Percentiles rank a stretch among this genome's conserved stretches.
phyloP scores from a whole-genome alignment of 2,797 vertebrate genomes.

The Syndactyla subalaris region DNA sequence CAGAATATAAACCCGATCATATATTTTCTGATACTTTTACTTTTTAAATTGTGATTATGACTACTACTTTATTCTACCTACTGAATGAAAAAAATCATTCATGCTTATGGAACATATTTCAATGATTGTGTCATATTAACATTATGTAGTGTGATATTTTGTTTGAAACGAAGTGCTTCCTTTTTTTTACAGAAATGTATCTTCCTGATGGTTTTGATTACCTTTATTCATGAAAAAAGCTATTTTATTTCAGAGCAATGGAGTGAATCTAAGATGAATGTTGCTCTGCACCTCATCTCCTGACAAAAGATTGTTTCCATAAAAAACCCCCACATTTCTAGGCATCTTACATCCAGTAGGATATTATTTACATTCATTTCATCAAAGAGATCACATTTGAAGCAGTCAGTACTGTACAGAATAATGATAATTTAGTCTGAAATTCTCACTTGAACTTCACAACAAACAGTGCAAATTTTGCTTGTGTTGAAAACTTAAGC shows the following conservation, averaged over 20 bases:
- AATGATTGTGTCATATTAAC: not conserved
- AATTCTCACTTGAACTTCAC: not conserved
- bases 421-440: not conserved
- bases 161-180: not conserved
- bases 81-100: not conserved
- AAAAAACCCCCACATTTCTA: not conserved
- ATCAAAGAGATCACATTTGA: not conserved
- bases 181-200: not conserved
- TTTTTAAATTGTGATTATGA: not conserved
- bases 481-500: not conserved
- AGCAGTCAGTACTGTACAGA: not conserved
- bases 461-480: not conserved
- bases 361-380: not conserved
- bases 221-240: not conserved
- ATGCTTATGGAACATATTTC: not conserved
- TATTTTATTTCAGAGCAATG: not conserved
- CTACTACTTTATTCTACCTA: not conserved
- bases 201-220: not conserved
- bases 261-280: not conserved
- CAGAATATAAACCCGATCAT: not conserved
- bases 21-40: not conserved
- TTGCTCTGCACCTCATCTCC: not conserved
- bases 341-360: not conserved
- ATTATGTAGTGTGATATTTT: not conserved
- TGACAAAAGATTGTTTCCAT: not conserved